These are phyloP conservation scores for Pentamera pediparva DNA, from an alignment of 53 echinoderm and acorn worm species.

Conservation along the genomic window DNA sequence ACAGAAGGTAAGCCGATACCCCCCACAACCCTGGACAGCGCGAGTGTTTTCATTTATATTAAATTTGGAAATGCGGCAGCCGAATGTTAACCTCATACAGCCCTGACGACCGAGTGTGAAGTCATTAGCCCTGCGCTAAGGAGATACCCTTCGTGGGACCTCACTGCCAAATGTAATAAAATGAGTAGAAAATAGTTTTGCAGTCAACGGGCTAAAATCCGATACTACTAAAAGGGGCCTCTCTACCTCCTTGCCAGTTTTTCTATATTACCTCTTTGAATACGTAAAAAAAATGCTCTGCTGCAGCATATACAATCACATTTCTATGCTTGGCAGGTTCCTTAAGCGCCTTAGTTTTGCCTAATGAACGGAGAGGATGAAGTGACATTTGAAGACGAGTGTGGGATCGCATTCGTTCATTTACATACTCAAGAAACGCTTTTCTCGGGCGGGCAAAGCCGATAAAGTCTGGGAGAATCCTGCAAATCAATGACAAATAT, in stretches of 20 bases:
- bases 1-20: constrained; percentile 32
- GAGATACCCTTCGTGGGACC: constrained; percentile 24
- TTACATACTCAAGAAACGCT: constrained; percentile 36
- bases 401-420: constrained; percentile 26
- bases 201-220: constrained; percentile 44
- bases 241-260: constrained; percentile 19
- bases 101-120: constrained; percentile 35
- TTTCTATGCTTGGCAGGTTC: constrained; percentile 35
- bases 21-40: constrained; percentile 28
- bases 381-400: constrained; percentile 38
- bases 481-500: constrained; percentile 24
- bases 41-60: constrained; percentile 35
- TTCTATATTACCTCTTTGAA: constrained; percentile 23
- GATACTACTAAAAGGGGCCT: constrained; percentile 44
- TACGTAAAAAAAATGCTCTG: constrained; percentile 16
- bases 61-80: constrained; percentile 34
- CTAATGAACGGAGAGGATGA: constrained; percentile 25
- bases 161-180: constrained; percentile 44
- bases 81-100: constrained; percentile 34
- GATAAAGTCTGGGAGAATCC: constrained; percentile 1
- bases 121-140: constrained; percentile 37
- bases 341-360: constrained; percentile 39
- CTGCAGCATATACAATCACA: constrained; percentile 40
- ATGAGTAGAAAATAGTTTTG: constrained; percentile 45
- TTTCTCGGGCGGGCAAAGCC: constrained; percentile 26